phyloP scores from a whole-genome alignment of 2,888 invertebrate species.

The Heliothis peltigera region DNA sequence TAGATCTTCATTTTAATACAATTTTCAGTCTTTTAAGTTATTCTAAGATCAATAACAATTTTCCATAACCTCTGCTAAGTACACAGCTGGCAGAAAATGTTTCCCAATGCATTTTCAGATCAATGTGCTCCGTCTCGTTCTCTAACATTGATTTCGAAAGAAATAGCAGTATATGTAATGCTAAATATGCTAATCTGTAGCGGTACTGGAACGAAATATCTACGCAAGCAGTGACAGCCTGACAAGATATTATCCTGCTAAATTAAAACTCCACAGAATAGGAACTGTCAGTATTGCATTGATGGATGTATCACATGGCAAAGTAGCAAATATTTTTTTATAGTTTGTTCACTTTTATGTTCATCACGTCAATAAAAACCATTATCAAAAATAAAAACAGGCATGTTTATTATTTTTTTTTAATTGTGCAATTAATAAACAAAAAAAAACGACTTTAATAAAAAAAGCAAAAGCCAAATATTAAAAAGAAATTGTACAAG shows the following conservation, averaged over 20 bases:
- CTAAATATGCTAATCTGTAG: rapidly evolving
- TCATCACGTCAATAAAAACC: background rate
- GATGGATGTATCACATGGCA: background rate
- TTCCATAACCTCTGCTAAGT: conserved; percentile 57
- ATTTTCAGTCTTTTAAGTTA: conserved; percentile 60
- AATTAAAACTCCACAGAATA: background rate
- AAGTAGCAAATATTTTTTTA: background rate
- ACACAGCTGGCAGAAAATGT: conserved; percentile 60
- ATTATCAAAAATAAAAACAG: background rate
- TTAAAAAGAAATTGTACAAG: too few relatives aligned
- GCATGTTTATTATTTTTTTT: background rate
- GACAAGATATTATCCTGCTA: background rate
- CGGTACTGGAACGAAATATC: conserved; percentile 5
- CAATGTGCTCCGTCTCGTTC: conserved; percentile 6
- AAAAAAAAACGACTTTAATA: background rate
- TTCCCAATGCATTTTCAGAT: background rate
- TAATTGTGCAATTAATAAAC: too few relatives aligned
- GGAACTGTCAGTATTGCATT: background rate
- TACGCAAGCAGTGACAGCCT: conserved; percentile 21
- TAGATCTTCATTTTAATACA: conserved; percentile 91
- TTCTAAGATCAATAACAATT: conserved; percentile 54
- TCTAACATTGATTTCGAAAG: background rate
- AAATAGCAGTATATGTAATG: background rate
- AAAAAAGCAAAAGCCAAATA: too few relatives aligned
- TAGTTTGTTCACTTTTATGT: conserved; percentile 22